Percentiles rank a stretch among this genome's conserved stretches.
Evolutionary conservation across 2,113 vertebrate species (phyloP).

Genomic region (Aramus guarauna): DNA sequence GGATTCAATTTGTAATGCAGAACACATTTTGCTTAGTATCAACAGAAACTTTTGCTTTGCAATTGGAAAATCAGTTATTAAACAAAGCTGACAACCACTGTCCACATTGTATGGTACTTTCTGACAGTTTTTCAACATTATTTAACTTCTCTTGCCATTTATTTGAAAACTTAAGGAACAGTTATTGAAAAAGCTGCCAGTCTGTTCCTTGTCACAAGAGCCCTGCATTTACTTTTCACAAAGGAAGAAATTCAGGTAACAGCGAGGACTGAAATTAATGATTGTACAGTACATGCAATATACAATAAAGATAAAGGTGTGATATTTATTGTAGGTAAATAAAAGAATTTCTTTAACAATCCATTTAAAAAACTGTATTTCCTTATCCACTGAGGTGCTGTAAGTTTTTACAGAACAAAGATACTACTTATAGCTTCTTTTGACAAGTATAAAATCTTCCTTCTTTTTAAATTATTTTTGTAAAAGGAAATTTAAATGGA

Average conservation of each 20-base stretch:
- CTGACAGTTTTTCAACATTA: conserved; percentile 32
- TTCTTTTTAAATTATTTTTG: background rate
- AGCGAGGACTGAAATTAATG: background rate
- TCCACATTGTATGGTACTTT: background rate
- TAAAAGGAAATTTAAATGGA: background rate
- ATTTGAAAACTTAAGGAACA: background rate
- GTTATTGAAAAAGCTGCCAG: background rate
- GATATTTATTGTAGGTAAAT: background rate
- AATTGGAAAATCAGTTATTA: background rate
- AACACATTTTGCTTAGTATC: background rate
- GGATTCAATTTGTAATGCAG: background rate
- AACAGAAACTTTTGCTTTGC: background rate
- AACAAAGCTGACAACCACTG: conserved; percentile 11
- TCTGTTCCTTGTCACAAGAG: background rate
- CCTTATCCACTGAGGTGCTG: background rate
- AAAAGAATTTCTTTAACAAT: background rate
- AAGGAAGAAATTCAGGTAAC: background rate
- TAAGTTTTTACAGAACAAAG: background rate
- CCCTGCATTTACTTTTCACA: background rate
- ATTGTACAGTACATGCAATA: background rate
- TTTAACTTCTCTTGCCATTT: background rate
- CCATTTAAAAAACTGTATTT: background rate
- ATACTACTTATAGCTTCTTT: background rate
- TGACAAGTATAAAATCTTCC: background rate
- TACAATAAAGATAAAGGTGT: background rate